Conservation (phyloP, 1,140 invertebrate genomes). For the Pseudomyrmex dendroicus region DNA sequence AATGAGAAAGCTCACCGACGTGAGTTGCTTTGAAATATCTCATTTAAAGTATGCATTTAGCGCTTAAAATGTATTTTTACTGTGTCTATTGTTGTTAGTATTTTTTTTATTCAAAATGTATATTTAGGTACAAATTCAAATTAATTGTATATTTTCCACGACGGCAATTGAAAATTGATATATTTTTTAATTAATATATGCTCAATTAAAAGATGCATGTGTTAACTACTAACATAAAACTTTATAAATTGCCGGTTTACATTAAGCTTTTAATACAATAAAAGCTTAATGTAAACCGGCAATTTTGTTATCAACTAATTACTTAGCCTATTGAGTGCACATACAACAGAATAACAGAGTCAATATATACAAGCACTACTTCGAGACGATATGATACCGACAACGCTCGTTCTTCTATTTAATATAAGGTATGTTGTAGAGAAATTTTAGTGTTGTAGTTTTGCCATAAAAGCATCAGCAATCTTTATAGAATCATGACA, state of each 20-base stretch:
- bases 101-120: not conserved
- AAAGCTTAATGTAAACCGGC: not conserved
- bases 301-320: not conserved
- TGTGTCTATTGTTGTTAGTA: not conserved
- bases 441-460: not conserved
- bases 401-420: slow-evolving; percentile 86
- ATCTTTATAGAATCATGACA: not conserved
- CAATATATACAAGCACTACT: slow-evolving; percentile 95
- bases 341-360: slow-evolving; percentile 95
- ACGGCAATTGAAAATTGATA: not conserved
- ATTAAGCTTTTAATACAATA: slow-evolving; percentile 7
- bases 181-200: too few relatives aligned
- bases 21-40: slow-evolving; percentile 55
- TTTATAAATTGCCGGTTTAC: too few relatives aligned
- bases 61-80: not conserved
- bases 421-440: slow-evolving; percentile 71
- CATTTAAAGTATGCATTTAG: not conserved
- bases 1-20: slow-evolving; percentile 88
- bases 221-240: not conserved
- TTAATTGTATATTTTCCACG: too few relatives aligned
- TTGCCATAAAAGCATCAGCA: not conserved
- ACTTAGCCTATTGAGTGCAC: slow-evolving; percentile 91
- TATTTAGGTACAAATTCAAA: too few relatives aligned
- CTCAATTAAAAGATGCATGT: not conserved
- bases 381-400: slow-evolving; percentile 88